Base-by-base conservation (phyloP, 1,140 invertebrate species). In the Atta cephalotes region DNA sequence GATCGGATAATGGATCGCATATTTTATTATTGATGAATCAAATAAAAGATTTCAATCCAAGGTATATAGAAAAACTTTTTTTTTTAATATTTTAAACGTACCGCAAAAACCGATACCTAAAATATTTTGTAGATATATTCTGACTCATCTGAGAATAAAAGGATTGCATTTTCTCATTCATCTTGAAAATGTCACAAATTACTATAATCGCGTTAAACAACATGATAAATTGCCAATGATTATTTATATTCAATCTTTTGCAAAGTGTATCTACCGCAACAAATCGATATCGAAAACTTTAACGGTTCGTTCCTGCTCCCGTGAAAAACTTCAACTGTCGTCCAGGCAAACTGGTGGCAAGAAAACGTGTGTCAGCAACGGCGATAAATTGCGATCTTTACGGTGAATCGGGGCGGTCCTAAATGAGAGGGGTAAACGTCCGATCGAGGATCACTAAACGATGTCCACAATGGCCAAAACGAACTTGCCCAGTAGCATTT, bases 401-500 rank as follows among this genome's bases (percentile, higher is more conserved):
- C 58, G 21, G 53, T 39, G 35, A 56, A 81, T 88, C 88, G 80
- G 62, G 53, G 39, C n/a, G 76, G 80, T 72, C 39, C 84, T 65
- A 86, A 88, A 88, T 58, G 87, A 72, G 77, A 28, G 35, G 65
- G 71, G 72, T 87, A 84, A 81, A 89, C n/a, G 89, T 56, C 72
- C 86, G 88, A 90, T 90, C 63, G 86, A 74, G 80, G 70, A 56
- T n/a, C 62, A 18, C 49, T 56, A 77, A 89, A 87, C 12, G 89
- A 85, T 79, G 87, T n/a, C 60, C 85, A 91, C 89, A 91, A 90
- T 90, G 35, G 70, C 79, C 60, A 87, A 90, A 84, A 91, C 65
- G 90, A 91, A 91, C 90, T 89, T n/a, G 53, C 66, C 87, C 53
- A 89, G 89, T 89, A 66, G 71, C 89, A 81, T 91, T 88, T 90